Evolutionary conservation across 2,113 vertebrate species (phyloP), one percentile per base, ranked within the genome.

Genomic region (Erythrolamprus reginae): DNA sequence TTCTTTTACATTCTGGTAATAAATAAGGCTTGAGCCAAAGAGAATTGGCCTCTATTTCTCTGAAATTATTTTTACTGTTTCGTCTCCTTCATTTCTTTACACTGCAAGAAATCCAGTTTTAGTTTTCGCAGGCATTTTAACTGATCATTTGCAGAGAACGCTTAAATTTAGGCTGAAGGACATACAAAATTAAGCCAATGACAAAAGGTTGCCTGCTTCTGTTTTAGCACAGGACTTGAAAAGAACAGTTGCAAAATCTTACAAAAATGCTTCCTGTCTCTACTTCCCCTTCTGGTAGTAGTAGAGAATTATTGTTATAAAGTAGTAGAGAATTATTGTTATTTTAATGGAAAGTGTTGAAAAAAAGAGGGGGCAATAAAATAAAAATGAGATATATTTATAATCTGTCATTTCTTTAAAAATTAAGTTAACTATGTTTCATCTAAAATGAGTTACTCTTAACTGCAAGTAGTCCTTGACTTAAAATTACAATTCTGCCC

Each of bases 211-310:
- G 87, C 55, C 17, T 77, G n/a, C 65, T 55, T 38, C 45, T 77
- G 52, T 55, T 56, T 10, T 42, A 87, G 52, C 21, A 53, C 5
- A 86, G 38, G 9, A 56, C 13, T 87, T 83, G 33, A 83, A 55
- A 89, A 93, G 95, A 96, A 94, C 92, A 95, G 94, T 94, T 95
- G 95, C 88, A 50, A 92, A 88, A 82, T 82, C 86, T 90, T 93
- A 56, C 1, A 5, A 92, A 93, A 95, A 56, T 65, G 93, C 89
- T 77, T 19, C 93, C 61, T 92, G 9, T 58, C 26, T 47, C 23
- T 86, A 1, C 50, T 48, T 65, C 26, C 93, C 84, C 61, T 83
- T 94, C 4, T 92, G 91, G 77, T 7, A 58, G 0, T 1, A 93
- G 93, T 84, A 42, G 52, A n/a, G 65, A 91, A 77, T 4, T 89